phyloP scores from a whole-genome alignment of 37 sponge, comb jelly and placozoan species.

The Mnemiopsis leidyi region DNA sequence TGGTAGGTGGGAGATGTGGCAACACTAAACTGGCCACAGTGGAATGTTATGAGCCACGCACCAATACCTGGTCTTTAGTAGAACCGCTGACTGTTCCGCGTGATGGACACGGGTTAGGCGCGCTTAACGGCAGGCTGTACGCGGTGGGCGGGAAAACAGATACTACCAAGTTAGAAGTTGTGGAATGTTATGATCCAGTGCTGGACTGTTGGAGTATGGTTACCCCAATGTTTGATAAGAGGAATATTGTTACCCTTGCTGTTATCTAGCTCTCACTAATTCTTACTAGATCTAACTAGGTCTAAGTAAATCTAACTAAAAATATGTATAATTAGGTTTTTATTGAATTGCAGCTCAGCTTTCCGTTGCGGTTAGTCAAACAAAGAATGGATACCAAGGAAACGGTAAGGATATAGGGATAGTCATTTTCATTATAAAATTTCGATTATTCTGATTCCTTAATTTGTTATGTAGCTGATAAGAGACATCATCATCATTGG shows the following conservation, averaged over 20 bases:
- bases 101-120: constrained; percentile 60
- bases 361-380: too few relatives aligned
- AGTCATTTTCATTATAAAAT: too few relatives aligned
- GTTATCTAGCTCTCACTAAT: constrained; percentile 6
- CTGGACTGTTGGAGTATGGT: constrained; percentile 50
- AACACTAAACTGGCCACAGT: constrained; percentile 17
- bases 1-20: constrained; percentile 54
- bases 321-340: too few relatives aligned
- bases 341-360: too few relatives aligned
- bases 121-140: constrained; percentile 41
- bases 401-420: too few relatives aligned
- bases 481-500: too few relatives aligned
- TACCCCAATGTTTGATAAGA: constrained; percentile 54
- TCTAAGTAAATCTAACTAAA: too few relatives aligned
- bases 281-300: too few relatives aligned
- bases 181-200: constrained; percentile 60
- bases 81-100: constrained; percentile 53
- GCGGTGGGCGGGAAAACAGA: constrained; percentile 65
- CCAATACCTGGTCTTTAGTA: constrained; percentile 35
- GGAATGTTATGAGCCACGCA: constrained; percentile 54
- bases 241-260: constrained; percentile 58
- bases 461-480: too few relatives aligned
- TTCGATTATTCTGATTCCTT: too few relatives aligned
- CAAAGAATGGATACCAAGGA: too few relatives aligned
- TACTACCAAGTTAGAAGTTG: constrained; percentile 48